Evolutionary conservation across 2,888 invertebrate species (phyloP).

Genomic region (Zhuqinia jingwanae): DNA sequence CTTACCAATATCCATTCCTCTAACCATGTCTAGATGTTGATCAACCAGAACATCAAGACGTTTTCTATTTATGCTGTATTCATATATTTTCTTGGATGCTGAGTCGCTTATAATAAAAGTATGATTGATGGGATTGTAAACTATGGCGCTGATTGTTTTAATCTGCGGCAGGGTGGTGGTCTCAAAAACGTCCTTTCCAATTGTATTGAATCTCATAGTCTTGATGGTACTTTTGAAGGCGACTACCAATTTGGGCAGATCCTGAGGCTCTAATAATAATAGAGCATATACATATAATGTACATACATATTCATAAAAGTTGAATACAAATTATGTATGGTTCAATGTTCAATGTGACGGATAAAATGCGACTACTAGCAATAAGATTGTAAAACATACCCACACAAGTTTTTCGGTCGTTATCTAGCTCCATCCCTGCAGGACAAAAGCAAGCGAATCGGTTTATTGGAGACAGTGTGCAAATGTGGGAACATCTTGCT

Average conservation of each 20-base stretch:
- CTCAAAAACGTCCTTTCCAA: conserved; percentile 80
- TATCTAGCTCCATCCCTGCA: conserved; percentile 83
- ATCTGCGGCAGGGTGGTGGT: conserved; percentile 75
- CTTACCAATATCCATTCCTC: conserved; percentile 84
- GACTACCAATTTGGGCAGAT: conserved; percentile 77
- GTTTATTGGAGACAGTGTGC: conserved; percentile 85
- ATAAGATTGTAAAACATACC: conserved; percentile 48
- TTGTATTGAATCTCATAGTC: conserved; percentile 80
- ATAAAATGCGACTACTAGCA: no score
- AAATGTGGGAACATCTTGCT: conserved; percentile 88
- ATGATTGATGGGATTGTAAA: conserved; percentile 84
- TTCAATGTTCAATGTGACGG: no score
- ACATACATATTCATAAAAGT: no score
- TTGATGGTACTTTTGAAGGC: conserved; percentile 80
- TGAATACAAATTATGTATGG: no score
- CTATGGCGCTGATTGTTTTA: conserved; percentile 85
- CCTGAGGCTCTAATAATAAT: conserved; percentile 38
- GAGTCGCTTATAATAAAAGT: conserved; percentile 83
- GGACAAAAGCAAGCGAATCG: conserved; percentile 87
- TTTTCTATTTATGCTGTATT: conserved; percentile 80
- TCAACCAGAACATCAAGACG: conserved; percentile 80
- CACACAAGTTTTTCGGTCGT: conserved; percentile 63
- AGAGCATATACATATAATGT: no score
- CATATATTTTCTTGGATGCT: conserved; percentile 81
- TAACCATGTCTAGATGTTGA: conserved; percentile 82